These are phyloP conservation scores for Keiferia lycopersicella DNA, from an alignment of 2,888 invertebrate species.

Conservation along the genomic window DNA sequence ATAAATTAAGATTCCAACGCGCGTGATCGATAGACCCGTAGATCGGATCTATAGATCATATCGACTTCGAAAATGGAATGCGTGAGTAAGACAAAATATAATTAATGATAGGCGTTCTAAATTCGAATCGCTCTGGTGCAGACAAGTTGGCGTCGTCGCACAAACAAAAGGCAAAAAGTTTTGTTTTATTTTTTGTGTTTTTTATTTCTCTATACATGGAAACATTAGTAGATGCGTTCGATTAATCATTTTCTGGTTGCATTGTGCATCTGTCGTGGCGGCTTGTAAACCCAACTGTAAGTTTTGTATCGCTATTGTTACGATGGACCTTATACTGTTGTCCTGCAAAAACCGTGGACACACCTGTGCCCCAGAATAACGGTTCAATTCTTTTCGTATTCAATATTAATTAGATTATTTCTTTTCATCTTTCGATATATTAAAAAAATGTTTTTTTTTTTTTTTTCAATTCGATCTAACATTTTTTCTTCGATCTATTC, in stretches of 20 bases:
- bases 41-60: slow-evolving; percentile 81
- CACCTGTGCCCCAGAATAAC: slow-evolving; percentile 64
- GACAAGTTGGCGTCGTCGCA: slow-evolving; percentile 79
- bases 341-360: slow-evolving; percentile 54
- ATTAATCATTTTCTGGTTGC: slow-evolving; percentile 71
- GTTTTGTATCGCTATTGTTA: slow-evolving; percentile 64
- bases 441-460: neutral
- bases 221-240: slow-evolving; percentile 65
- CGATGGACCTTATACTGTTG: slow-evolving; percentile 46
- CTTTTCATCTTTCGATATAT: neutral
- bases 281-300: slow-evolving; percentile 44
- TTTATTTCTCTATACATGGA: slow-evolving; percentile 66
- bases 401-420: slow-evolving; percentile 48
- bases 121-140: slow-evolving; percentile 78
- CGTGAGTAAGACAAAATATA: slow-evolving; percentile 82
- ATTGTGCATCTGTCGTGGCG: slow-evolving; percentile 76
- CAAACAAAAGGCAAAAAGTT: slow-evolving; percentile 77
- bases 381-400: slow-evolving; percentile 44
- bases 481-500: neutral
- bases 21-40: slow-evolving; percentile 79
- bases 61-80: slow-evolving; percentile 78
- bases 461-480: neutral
- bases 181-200: slow-evolving; percentile 54
- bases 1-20: slow-evolving; percentile 77
- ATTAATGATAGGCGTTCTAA: slow-evolving; percentile 77